Conservation (phyloP, 2,888 invertebrate genomes). For the Neria commutata region DNA sequence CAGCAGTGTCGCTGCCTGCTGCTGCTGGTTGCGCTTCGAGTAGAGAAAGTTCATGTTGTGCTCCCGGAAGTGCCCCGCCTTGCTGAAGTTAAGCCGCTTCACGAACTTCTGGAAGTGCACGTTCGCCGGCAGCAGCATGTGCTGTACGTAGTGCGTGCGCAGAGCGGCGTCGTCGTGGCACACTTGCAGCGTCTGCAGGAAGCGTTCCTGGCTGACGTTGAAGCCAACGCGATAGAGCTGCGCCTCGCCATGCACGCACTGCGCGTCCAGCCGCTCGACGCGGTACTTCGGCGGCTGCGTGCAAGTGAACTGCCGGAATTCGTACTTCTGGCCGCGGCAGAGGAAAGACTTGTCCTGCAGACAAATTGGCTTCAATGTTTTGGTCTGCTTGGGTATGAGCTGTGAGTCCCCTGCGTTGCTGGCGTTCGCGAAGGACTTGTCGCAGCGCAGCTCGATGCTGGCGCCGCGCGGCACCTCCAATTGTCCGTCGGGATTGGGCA, state of each 20-base stretch:
- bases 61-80: slow-evolving; percentile 53
- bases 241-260: slow-evolving; percentile 17
- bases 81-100: slow-evolving; percentile 55
- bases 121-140: slow-evolving; percentile 58
- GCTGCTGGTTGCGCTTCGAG: slow-evolving; percentile 50
- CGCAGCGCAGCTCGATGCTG: slow-evolving; percentile 54
- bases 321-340: slow-evolving; percentile 35
- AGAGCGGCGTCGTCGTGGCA: slow-evolving; percentile 58
- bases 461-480: slow-evolving; percentile 45
- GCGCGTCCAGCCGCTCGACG: slow-evolving; percentile 38
- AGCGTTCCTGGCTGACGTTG: slow-evolving; percentile 43
- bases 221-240: slow-evolving; percentile 59
- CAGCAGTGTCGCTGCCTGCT: slow-evolving; percentile 49
- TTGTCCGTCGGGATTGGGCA: slow-evolving; percentile 45
- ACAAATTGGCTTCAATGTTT: slow-evolving; percentile 40
- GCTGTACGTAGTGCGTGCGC: slow-evolving; percentile 56
- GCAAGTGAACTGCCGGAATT: slow-evolving; percentile 44
- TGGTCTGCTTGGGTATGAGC: slow-evolving; percentile 20
- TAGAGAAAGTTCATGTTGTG: slow-evolving; percentile 54
- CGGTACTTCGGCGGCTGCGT: slow-evolving; percentile 34
- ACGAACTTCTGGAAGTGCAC: slow-evolving; percentile 60
- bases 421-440: slow-evolving; percentile 35
- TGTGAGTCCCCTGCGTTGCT: background rate
- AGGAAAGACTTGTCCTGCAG: slow-evolving; percentile 40
- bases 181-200: slow-evolving; percentile 57